phyloP scores from a whole-genome alignment of 2,113 vertebrate genomes.

The Stomatorhinus ivindoensis region DNA sequence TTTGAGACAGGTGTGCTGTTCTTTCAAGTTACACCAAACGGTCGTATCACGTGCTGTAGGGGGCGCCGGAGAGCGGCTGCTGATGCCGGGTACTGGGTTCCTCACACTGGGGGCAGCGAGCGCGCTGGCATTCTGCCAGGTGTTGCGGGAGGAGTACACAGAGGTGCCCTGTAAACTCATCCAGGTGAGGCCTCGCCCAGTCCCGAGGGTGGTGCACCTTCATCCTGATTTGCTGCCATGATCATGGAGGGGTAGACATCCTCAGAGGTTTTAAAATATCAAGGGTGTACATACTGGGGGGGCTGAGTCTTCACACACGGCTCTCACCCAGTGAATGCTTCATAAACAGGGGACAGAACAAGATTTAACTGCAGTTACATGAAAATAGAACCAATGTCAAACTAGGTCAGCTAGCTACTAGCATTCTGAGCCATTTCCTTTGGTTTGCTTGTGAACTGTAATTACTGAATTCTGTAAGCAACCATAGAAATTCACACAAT shows the following conservation, averaged over 20 bases:
- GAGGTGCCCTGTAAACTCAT: constrained; percentile 69
- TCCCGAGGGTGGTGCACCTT: neutral
- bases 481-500: neutral
- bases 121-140: constrained; percentile 67
- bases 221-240: neutral
- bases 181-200: constrained; percentile 54
- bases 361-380: neutral
- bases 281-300: neutral
- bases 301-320: neutral
- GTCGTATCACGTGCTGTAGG: constrained; percentile 42
- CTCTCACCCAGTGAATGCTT: neutral
- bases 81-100: constrained; percentile 78
- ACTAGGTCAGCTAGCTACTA: neutral
- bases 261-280: neutral
- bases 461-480: neutral
- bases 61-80: constrained; percentile 67
- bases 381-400: neutral
- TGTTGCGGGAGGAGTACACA: constrained; percentile 67
- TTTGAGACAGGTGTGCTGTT: neutral
- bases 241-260: neutral
- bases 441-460: neutral
- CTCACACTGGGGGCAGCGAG: constrained; percentile 69
- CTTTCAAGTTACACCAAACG: neutral
- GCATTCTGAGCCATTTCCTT: neutral
- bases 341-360: neutral